phyloP scores from a whole-genome alignment of 2,113 vertebrate species.

The Arizona elegans region DNA sequence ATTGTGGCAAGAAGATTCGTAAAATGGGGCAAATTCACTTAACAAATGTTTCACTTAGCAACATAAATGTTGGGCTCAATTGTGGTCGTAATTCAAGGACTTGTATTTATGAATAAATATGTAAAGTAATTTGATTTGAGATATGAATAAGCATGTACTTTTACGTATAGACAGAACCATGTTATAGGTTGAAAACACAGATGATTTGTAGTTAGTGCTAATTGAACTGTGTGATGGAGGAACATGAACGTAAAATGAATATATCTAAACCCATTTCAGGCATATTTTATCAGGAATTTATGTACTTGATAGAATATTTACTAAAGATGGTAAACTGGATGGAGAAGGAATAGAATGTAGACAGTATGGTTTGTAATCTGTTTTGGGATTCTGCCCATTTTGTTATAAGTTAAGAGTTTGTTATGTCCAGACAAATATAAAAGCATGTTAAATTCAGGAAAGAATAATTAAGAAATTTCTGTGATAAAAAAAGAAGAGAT shows the following conservation, averaged over 20 bases:
- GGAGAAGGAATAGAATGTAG: not conserved
- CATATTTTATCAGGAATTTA: not conserved
- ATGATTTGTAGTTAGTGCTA: not conserved
- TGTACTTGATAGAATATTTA: not conserved
- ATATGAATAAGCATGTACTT: not conserved
- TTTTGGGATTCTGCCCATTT: not conserved
- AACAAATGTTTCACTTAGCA: no score
- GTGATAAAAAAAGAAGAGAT: not conserved
- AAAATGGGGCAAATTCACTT: no score
- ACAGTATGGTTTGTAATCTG: not conserved
- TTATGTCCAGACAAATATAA: not conserved
- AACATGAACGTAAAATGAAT: not conserved
- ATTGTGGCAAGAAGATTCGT: no score
- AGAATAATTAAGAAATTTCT: not conserved
- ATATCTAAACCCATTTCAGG: not conserved
- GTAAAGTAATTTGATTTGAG: not conserved
- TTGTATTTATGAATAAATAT: not conserved
- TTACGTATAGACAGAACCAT: not conserved
- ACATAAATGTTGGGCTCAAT: no score
- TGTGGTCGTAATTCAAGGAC: no score
- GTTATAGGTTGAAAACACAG: not conserved
- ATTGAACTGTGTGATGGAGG: not conserved
- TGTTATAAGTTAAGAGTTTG: not conserved
- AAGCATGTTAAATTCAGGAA: not conserved
- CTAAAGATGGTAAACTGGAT: not conserved